Base-by-base conservation (phyloP, 2,888 invertebrate species). In the Macrophya alboannulata region DNA sequence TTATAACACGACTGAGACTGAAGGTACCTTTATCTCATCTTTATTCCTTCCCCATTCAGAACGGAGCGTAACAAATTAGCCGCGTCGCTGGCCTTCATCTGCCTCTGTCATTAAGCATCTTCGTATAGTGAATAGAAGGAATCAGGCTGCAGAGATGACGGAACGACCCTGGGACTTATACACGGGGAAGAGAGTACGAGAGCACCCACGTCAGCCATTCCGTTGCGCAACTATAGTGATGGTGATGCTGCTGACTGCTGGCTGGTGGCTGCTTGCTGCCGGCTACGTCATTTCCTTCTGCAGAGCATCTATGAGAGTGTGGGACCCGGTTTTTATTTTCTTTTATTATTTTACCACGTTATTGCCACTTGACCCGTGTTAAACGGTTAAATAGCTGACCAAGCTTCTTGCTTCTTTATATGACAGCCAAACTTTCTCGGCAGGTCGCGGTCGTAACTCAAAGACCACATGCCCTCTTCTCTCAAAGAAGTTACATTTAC, bases 301-400 rank as follows among this genome's bases (percentile, higher is more conserved):
- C n/a, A 62, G 40, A 43, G 59, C 10, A 62, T 37, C 40, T 62
- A 81, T 43, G 40, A n/a, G 62, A 62, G n/a, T 59, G 48, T 81
- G 59, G 81, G 40, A 59, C 37, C 43, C 37, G 25, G 40, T 62
- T 81, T 62, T 81, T n/a, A 62, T 81, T 62, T 21, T 45, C 25
- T 77, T 76, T 85, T 82, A 85, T 83, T 86, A 86, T 86, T 85
- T 87, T 81, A 85, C 85, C 84, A 85, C 88, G 89, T 92, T 92
- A 92, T 91, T 90, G 90, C 90, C 91, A 89, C 91, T 91, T 91
- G 91, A 92, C 92, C 91, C 87, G 88, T 89, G 91, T 91, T 90
- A 91, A 91, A 87, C 91, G 89, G 90, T 91, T 90, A 90, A 92
- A 91, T 90, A 89, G 86, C 90, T 88, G 82, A 62, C 72, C 81